Evolutionary conservation across 1,140 invertebrate species (phyloP), one percentile per base, ranked within the genome.

Genomic region (Micrasema longulum): DNA sequence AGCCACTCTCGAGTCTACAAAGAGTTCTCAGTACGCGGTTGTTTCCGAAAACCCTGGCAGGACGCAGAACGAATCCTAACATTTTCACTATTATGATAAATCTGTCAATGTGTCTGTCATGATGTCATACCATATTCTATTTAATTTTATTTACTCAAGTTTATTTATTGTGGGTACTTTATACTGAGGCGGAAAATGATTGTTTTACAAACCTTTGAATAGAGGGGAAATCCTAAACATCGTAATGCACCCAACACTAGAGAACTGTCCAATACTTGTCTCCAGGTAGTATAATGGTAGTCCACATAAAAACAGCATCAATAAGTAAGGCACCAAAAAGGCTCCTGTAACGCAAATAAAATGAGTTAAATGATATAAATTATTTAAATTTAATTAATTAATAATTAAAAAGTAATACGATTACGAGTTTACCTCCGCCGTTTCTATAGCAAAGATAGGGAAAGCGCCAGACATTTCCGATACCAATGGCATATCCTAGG

Each of bases 231-330:
- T 88, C 68, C 88, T 88, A 78, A 91, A 92, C 55, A 91, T 90
- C 10, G 93, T 91, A 70, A 93, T 91, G 76, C 93, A 94, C 74
- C 94, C 94, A 66, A 90, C 91, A 74, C 91, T 89, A 52, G 91
- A 89, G 80, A 93, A 95, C 77, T 96, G 95, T 22, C 95, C 95
- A 64, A 97, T 85, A 1, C 92, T 90, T 1, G 95, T 88, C 81
- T 97, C 95, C 88, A 97, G 88, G 79, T 95, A 96, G 80, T 96
- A 97, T 7, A 97, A 80, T 0, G 95, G 95, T 16, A 97, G 89
- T 1, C 95, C 95, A 77, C 93, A 93, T 38, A 95, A 82, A 11
- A 94, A 81, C 6, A 93, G 82, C 84, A 92, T 92, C 53, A 93
- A 76, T 14, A 92, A 82, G 78, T 93, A 94, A 0, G 92, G 92